phyloP scores from a whole-genome alignment of 2,113 vertebrate genomes.

The Helogale parvula region DNA sequence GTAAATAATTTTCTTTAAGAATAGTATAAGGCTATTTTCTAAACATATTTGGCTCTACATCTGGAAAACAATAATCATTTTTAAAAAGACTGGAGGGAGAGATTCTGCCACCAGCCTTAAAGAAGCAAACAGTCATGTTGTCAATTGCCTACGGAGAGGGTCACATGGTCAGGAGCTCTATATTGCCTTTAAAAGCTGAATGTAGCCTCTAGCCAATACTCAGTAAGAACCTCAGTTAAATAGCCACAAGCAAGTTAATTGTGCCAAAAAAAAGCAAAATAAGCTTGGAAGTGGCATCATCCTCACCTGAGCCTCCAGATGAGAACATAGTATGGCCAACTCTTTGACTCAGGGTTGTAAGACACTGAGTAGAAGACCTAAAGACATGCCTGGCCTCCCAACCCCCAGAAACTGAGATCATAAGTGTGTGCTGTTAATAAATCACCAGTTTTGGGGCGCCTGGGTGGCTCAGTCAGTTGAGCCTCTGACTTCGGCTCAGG shows the following conservation, averaged over 20 bases:
- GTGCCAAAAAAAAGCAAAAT: background rate
- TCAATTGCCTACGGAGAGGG: background rate
- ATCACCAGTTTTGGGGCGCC: background rate
- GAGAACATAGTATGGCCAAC: background rate
- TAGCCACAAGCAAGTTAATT: background rate
- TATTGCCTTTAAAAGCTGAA: background rate
- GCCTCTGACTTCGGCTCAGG: no score
- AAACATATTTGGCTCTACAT: slow-evolving; percentile 9
- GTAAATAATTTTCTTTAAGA: slow-evolving; percentile 31
- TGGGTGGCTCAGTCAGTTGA: no score
- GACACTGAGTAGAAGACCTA: background rate
- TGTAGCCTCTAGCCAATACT: background rate
- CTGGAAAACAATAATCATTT: slow-evolving; percentile 38
- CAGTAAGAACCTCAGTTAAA: background rate
- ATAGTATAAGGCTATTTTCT: slow-evolving; percentile 32
- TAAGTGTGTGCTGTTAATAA: background rate
- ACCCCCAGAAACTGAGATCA: background rate
- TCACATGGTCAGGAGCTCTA: background rate
- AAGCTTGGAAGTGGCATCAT: background rate
- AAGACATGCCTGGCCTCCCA: background rate
- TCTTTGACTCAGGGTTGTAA: background rate
- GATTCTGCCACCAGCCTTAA: background rate
- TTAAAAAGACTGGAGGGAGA: background rate
- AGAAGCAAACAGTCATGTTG: background rate
- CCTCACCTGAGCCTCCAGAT: background rate